Evolutionary conservation across 1,140 invertebrate genomes (phyloP).

Genomic region (Triops cancriformis): DNA sequence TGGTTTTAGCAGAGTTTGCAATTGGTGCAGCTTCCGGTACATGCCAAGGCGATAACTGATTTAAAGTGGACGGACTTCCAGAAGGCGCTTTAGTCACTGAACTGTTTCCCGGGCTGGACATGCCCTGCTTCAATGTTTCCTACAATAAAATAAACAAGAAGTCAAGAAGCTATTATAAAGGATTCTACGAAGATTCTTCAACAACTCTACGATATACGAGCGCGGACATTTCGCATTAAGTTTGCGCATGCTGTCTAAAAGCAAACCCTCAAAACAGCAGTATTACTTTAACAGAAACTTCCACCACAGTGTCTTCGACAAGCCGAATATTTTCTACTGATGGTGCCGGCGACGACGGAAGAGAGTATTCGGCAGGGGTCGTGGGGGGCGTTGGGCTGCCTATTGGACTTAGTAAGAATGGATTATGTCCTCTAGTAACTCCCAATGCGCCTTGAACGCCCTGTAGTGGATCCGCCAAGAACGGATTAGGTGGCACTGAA

Average conservation of each 20-base stretch:
- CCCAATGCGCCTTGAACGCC: background rate
- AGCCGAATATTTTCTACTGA: conserved; percentile 19
- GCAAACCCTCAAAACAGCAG: conserved; percentile 21
- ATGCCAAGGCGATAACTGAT: conserved; percentile 62
- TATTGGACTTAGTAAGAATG: background rate
- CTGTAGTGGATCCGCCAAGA: background rate
- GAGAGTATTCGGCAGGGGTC: background rate
- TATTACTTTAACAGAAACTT: background rate
- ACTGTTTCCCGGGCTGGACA: conserved; percentile 20
- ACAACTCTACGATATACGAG: no score
- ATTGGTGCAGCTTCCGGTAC: conserved; percentile 58
- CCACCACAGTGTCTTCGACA: background rate
- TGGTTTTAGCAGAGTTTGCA: conserved; percentile 51
- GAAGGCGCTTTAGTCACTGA: background rate
- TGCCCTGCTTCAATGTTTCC: conserved; percentile 15
- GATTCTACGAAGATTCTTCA: no score
- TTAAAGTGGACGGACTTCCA: conserved; percentile 36
- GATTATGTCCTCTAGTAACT: background rate
- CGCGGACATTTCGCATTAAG: background rate
- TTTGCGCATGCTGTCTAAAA: background rate
- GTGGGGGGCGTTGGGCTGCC: background rate
- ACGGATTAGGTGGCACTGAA: background rate
- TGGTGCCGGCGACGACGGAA: background rate
- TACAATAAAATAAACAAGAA: background rate
- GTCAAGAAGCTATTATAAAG: background rate